Evolutionary conservation across 2,113 vertebrate genomes (phyloP), one percentile per base, ranked within the genome.

Genomic region (Heterotis niloticus): DNA sequence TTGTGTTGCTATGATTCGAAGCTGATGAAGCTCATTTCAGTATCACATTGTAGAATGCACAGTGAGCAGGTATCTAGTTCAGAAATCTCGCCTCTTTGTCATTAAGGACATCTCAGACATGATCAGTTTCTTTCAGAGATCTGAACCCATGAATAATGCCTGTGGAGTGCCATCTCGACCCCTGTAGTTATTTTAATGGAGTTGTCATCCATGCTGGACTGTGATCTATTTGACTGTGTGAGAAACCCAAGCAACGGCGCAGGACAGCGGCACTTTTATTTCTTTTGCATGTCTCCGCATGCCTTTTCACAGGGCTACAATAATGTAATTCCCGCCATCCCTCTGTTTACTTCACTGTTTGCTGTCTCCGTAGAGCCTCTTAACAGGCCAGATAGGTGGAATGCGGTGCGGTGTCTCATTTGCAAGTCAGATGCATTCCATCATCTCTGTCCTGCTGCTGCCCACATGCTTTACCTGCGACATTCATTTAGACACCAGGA

Each of bases 401-500:
- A 5, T 16, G 2, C 10, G n/a, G 2, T n/a, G 17, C 10, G 23
- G 14, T 5, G 11, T 69, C 56, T 69, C 65, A 69, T 69, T 69
- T 79, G 60, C 70, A 65, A 74, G 59, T 64, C 78, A 74, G 29
- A 74, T 65, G 20, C n/a, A n/a, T 79, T 52, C n/a, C 12, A 11
- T 20, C 2, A 44, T 44, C 34, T 44, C 34, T 44, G 77, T 70
- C 67, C 64, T 54, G 23, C 20, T 28, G 10, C 3, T 18, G 29
- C 51, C 54, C 23, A n/a, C 10, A 20, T 73, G 59, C 29, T 17
- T 79, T 59, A 79, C 59, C 60, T 26, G 23, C 4, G 10, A 10
- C 11, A 54, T 29, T 17, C 16, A 26, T 79, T 79, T 52, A 52
- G 24, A 74, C n/a, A 44, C 10, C 11, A 20, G 71, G 44, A 79